These are phyloP conservation scores for Danionella dracula DNA, from an alignment of 2,797 vertebrate species.

Conservation along the genomic window DNA sequence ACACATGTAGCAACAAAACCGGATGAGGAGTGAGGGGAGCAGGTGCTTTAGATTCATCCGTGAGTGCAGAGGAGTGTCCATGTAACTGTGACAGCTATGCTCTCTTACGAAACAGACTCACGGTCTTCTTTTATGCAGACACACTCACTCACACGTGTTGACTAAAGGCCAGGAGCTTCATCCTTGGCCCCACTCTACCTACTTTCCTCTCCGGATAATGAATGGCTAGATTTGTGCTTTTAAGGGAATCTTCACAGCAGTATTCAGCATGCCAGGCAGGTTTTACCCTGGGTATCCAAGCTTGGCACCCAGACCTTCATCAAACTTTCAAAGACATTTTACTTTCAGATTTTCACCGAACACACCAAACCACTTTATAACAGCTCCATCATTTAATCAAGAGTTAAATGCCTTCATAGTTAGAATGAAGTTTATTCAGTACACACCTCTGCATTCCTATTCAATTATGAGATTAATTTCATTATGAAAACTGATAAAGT, in stretches of 20 bases:
- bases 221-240: conserved; percentile 33
- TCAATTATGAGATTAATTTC: neutral
- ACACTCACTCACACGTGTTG: neutral
- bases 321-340: conserved; percentile 58
- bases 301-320: conserved; percentile 54
- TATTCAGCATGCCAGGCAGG: conserved; percentile 60
- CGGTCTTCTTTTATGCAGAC: neutral
- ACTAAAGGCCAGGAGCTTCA: conserved; percentile 15
- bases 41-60: no score
- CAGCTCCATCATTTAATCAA: neutral
- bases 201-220: conserved; percentile 15
- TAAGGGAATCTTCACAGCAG: conserved; percentile 53
- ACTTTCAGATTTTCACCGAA: conserved; percentile 41
- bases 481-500: neutral
- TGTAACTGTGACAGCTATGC: no score
- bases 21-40: no score
- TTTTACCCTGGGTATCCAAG: conserved; percentile 57
- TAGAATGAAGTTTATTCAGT: neutral
- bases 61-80: no score
- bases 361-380: neutral
- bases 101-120: conserved; percentile 24
- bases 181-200: conserved; percentile 15
- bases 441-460: neutral
- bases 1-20: no score
- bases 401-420: neutral